Evolutionary conservation across 2,888 invertebrate species (phyloP).

Genomic region (Macropis europaea): DNA sequence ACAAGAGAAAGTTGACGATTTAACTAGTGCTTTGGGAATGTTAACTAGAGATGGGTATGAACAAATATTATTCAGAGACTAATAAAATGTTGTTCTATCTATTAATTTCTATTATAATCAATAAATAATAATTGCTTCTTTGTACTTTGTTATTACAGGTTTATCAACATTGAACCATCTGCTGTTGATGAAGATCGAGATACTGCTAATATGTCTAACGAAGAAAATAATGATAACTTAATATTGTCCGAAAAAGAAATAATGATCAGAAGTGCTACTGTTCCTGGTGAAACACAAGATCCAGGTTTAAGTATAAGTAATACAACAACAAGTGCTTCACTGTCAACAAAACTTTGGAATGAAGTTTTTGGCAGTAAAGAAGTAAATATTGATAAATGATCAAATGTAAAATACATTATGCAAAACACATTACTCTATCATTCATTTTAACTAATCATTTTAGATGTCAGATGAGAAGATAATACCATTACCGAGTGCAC

Average conservation of each 20-base stretch:
- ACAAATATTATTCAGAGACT: not conserved
- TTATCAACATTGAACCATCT: constrained; percentile 86
- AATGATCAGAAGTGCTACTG: constrained; percentile 80
- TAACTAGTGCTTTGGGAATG: constrained; percentile 84
- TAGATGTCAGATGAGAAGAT: constrained; percentile 45
- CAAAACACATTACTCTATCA: not conserved
- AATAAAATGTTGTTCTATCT: not conserved
- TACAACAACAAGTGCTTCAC: constrained; percentile 68
- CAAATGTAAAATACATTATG: not conserved
- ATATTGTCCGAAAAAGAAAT: constrained; percentile 74
- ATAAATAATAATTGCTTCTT: constrained; percentile 15
- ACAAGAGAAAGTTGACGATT: constrained; percentile 84
- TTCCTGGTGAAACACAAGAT: constrained; percentile 66
- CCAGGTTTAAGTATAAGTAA: constrained; percentile 70
- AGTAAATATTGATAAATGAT: constrained; percentile 20
- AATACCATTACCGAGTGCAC: constrained; percentile 38
- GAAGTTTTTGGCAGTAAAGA: constrained; percentile 54
- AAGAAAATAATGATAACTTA: constrained; percentile 76
- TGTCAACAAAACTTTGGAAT: constrained; percentile 74
- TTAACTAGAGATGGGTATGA: constrained; percentile 85
- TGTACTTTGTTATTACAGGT: constrained; percentile 77
- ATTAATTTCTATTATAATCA: constrained; percentile 1
- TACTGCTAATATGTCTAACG: constrained; percentile 78
- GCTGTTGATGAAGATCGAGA: constrained; percentile 83
- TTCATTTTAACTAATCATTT: constrained; percentile 30